Evolutionary conservation across 2,888 invertebrate genomes (phyloP).

Genomic region (Sinopyrophorus schimmeli): DNA sequence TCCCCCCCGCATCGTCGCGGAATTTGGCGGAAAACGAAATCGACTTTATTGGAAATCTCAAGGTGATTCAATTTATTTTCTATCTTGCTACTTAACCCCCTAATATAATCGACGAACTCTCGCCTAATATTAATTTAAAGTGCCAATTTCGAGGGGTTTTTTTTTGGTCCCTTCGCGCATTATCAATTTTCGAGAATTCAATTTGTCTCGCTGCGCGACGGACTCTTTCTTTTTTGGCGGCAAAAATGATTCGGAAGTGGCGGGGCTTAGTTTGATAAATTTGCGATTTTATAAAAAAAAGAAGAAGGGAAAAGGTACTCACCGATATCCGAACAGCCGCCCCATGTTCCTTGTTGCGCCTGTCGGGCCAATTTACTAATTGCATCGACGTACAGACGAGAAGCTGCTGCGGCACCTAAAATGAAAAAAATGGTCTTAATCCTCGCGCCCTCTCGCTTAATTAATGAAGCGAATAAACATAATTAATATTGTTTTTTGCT

Average conservation of each 20-base stretch:
- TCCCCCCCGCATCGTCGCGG: constrained; percentile 12
- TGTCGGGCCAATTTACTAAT: constrained; percentile 85
- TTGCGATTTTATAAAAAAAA: too few relatives aligned
- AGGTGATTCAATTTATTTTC: constrained; percentile 48
- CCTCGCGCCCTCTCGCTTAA: constrained; percentile 11
- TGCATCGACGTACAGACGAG: constrained; percentile 84
- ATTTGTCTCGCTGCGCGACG: too few relatives aligned
- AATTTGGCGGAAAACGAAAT: constrained; percentile 13
- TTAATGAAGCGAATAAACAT: constrained; percentile 17
- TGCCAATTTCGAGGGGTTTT: constrained; percentile 13
- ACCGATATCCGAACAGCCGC: constrained; percentile 90
- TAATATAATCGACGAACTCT: constrained; percentile 19
- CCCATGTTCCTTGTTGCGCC: constrained; percentile 88
- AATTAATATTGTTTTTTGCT: constrained; percentile 24
- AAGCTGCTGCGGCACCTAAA: constrained; percentile 85
- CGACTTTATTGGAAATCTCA: constrained; percentile 44
- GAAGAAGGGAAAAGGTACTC: too few relatives aligned
- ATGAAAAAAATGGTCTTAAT: constrained; percentile 29
- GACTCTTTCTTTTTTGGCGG: too few relatives aligned
- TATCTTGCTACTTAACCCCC: constrained; percentile 46
- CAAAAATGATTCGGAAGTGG: too few relatives aligned
- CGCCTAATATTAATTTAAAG: constrained; percentile 21
- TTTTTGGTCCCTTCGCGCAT: too few relatives aligned
- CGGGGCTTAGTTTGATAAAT: too few relatives aligned
- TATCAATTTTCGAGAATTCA: too few relatives aligned